Conservation (phyloP, 2,113 vertebrate genomes). For the Leptocoma aspasia region DNA sequence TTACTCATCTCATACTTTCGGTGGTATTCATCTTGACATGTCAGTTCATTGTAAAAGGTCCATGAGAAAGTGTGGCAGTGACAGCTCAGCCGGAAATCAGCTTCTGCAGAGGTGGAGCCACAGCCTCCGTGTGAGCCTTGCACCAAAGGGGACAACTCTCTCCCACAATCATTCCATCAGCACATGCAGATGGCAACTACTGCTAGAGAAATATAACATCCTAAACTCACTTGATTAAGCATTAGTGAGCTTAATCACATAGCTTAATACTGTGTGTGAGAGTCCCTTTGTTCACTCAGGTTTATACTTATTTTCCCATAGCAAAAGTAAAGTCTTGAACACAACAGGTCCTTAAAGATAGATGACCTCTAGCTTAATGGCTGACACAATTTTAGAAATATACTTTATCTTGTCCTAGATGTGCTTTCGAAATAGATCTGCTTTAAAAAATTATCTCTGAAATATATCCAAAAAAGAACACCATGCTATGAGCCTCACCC, state of each 20-base stretch:
- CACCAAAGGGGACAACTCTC: accelerated
- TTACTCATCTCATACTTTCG: neutral
- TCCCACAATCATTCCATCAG: neutral
- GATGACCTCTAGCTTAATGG: neutral
- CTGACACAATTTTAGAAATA: neutral
- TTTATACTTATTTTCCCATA: neutral
- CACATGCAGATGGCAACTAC: neutral
- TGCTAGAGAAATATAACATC: neutral
- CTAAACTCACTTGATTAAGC: neutral
- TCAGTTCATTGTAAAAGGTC: neutral
- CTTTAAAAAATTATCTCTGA: neutral
- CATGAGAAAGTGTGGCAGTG: neutral
- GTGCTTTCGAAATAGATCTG: neutral
- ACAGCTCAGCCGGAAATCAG: neutral
- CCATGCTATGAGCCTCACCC: neutral
- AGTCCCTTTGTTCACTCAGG: neutral
- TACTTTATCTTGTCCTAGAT: neutral
- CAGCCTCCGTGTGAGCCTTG: accelerated
- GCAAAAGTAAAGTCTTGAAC: neutral
- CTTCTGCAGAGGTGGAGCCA: neutral
- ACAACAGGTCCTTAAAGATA: neutral
- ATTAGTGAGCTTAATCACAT: neutral
- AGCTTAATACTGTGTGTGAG: neutral
- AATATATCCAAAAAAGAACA: neutral
- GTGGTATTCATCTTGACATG: neutral